These are phyloP conservation scores for Menidia beryllina DNA, from an alignment of 2,113 vertebrate genomes.

Conservation along the genomic window DNA sequence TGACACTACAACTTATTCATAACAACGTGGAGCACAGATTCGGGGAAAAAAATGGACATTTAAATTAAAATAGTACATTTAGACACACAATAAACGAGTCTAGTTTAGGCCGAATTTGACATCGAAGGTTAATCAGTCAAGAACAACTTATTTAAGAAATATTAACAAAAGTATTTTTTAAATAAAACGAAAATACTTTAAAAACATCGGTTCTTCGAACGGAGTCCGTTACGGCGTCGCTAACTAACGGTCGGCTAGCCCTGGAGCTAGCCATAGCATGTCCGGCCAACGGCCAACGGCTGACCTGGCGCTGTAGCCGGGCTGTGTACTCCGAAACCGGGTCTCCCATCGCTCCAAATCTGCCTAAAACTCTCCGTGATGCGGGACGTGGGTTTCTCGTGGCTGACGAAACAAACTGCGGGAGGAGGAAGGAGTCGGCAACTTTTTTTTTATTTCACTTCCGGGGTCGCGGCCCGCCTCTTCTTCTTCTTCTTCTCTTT, in stretches of 20 bases:
- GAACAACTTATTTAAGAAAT: accelerated
- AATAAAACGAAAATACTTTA: accelerated
- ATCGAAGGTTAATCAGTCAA: accelerated
- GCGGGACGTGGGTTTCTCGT: slow-evolving; percentile 10
- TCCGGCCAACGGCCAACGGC: neutral
- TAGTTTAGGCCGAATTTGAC: slow-evolving; percentile 6
- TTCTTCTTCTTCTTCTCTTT: too few species aligned
- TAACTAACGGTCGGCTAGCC: neutral
- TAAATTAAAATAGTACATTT: neutral
- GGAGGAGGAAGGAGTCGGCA: slow-evolving; percentile 21
- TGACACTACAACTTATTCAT: neutral
- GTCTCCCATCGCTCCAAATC: slow-evolving; percentile 81
- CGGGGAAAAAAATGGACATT: neutral
- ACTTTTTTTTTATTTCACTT: slow-evolving; percentile 16
- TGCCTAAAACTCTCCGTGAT: neutral
- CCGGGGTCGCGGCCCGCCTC: slow-evolving; percentile 8
- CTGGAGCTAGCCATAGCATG: neutral
- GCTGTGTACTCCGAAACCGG: slow-evolving; percentile 75
- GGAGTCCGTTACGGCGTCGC: neutral
- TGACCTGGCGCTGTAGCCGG: slow-evolving; percentile 88
- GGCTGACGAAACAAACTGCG: slow-evolving; percentile 66
- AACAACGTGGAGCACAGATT: too few species aligned
- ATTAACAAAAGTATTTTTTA: accelerated
- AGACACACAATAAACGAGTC: neutral
- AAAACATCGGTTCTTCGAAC: neutral